These are phyloP conservation scores for Crenuchus spilurus DNA, from an alignment of 2,797 vertebrate species.

Conservation along the genomic window DNA sequence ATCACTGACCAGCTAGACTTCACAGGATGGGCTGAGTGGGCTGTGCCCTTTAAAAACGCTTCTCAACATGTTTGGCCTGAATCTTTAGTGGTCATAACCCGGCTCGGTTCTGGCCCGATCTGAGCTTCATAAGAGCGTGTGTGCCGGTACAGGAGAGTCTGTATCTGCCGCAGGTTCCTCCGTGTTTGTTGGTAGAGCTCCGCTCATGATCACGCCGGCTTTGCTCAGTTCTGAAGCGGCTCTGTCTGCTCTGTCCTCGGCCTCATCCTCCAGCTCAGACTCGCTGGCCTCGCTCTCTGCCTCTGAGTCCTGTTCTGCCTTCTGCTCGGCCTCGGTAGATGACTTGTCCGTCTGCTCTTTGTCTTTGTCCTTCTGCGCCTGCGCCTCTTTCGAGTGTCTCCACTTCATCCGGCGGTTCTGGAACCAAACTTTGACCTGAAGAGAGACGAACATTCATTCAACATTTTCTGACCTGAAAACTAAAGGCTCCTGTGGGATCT, in stretches of 20 bases:
- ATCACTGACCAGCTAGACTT: background rate
- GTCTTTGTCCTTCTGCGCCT: constrained; percentile 96
- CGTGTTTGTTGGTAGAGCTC: constrained; percentile 59
- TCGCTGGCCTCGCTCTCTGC: constrained; percentile 91
- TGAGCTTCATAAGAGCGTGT: constrained; percentile 68
- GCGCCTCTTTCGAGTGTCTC: constrained; percentile 97
- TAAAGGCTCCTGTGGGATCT: too few species aligned
- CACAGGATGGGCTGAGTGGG: background rate
- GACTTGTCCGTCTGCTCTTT: constrained; percentile 83
- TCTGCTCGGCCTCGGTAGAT: constrained; percentile 71
- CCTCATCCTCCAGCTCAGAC: constrained; percentile 86
- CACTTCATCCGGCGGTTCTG: constrained; percentile 96
- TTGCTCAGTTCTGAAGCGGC: constrained; percentile 81
- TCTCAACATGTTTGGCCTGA: background rate
- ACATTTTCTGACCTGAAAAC: too few species aligned
- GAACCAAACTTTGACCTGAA: constrained; percentile 96
- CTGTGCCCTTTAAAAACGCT: background rate
- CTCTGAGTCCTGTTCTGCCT: constrained; percentile 82
- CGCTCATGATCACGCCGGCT: constrained; percentile 82
- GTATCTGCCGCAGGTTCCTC: constrained; percentile 58
- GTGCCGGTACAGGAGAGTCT: constrained; percentile 63
- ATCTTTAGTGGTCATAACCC: constrained; percentile 36
- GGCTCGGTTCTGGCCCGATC: constrained; percentile 12
- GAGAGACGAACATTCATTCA: background rate
- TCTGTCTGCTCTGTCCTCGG: constrained; percentile 78